Conservation (phyloP, 1,140 invertebrate genomes). For the Helicoverpa zea region DNA sequence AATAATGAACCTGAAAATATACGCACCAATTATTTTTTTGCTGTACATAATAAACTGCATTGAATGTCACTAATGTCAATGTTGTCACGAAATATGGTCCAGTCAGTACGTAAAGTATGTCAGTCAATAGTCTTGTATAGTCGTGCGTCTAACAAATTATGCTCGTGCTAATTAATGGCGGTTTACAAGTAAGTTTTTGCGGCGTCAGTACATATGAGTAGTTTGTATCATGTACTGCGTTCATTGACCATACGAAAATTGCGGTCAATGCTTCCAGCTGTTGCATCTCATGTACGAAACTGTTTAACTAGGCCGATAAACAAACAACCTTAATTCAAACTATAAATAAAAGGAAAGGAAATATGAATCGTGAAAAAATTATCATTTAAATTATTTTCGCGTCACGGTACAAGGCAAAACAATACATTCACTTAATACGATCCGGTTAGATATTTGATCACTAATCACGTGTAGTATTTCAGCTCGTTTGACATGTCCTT, state of each 20-base stretch:
- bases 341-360: not conserved
- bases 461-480: not conserved
- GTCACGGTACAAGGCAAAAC: constrained; percentile 19
- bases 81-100: not conserved
- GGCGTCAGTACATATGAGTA: not conserved
- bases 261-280: not conserved
- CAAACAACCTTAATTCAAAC: not conserved
- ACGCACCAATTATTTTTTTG: not conserved
- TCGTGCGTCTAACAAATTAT: not conserved
- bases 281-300: not conserved
- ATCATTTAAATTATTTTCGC: not conserved
- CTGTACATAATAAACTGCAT: not conserved
- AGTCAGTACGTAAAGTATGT: not conserved
- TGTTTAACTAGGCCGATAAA: not conserved
- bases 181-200: constrained; percentile 2
- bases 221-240: too few species aligned
- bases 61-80: constrained; percentile 6
- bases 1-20: not conserved
- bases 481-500: not conserved
- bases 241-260: not conserved
- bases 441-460: constrained; percentile 6
- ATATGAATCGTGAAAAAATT: not conserved
- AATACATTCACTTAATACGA: constrained; percentile 18
- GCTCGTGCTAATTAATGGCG: constrained; percentile 8
- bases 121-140: constrained; percentile 1